Percentiles rank a stretch among this genome's conserved stretches.
Evolutionary conservation across 2,113 vertebrate species (phyloP).

Genomic region (Heterotilapia buettikoferi): DNA sequence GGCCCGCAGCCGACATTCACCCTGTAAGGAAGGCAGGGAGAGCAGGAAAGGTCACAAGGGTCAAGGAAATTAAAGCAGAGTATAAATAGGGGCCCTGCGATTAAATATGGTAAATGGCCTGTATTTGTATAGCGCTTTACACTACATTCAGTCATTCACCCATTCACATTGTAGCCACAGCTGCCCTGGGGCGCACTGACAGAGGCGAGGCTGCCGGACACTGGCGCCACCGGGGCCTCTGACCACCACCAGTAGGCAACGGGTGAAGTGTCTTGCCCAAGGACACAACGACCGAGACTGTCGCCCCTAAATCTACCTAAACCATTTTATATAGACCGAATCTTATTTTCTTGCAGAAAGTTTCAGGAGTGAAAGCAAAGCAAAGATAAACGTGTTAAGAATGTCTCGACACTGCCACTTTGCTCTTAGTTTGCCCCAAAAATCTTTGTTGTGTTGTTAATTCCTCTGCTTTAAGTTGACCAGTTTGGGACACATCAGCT

Average conservation of each 20-base stretch:
- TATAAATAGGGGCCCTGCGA: neutral
- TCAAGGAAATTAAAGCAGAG: neutral
- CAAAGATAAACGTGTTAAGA: neutral
- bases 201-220: no score
- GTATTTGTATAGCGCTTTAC: fast-evolving
- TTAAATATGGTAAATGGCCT: neutral
- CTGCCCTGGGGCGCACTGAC: no score
- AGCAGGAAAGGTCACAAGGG: neutral
- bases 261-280: fast-evolving
- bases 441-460: neutral
- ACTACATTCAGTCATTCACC: fast-evolving
- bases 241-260: neutral
- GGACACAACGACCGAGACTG: fast-evolving
- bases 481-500: neutral
- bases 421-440: neutral
- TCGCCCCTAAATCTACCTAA: fast-evolving
- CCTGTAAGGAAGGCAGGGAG: conserved; percentile 58
- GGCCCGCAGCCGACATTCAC: conserved; percentile 98
- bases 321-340: fast-evolving
- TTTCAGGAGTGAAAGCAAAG: neutral
- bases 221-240: neutral
- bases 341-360: neutral
- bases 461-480: neutral
- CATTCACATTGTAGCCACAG: neutral
- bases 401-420: fast-evolving